Evolutionary conservation across 2,888 invertebrate species (phyloP).

Genomic region (Epinotia nisella): DNA sequence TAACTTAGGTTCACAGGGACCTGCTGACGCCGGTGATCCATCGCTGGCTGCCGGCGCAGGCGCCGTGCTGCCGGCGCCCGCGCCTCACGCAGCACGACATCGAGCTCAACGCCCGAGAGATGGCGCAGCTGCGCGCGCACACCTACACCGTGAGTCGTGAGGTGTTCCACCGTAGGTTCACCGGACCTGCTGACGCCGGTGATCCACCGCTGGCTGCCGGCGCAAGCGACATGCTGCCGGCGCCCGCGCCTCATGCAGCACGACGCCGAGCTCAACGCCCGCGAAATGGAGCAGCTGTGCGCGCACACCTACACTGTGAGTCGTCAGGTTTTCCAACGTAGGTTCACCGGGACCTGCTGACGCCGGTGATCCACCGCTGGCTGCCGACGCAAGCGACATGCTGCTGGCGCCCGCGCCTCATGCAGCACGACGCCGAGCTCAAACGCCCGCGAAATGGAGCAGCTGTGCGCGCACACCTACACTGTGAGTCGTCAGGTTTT

Average conservation of each 20-base stretch:
- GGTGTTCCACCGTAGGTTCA: constrained; percentile 65
- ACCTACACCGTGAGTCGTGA: constrained; percentile 56
- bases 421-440: constrained; percentile 70
- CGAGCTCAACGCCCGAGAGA: constrained; percentile 67
- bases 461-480: constrained; percentile 55
- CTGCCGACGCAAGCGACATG: not conserved
- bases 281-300: constrained; percentile 62
- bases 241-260: constrained; percentile 71
- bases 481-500: constrained; percentile 53
- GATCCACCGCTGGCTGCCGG: constrained; percentile 83
- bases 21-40: constrained; percentile 87
- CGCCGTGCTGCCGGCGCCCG: constrained; percentile 68
- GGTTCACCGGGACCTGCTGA: not conserved
- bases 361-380: not conserved
- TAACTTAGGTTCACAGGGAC: constrained; percentile 83
- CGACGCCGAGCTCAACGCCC: constrained; percentile 69
- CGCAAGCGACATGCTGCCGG: constrained; percentile 67
- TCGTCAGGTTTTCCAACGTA: constrained; percentile 18
- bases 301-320: constrained; percentile 57
- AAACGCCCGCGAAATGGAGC: constrained; percentile 66
- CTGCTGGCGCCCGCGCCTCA: no score
- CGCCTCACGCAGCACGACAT: constrained; percentile 71
- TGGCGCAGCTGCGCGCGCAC: constrained; percentile 58
- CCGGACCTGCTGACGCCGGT: constrained; percentile 86
- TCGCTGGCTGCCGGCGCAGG: constrained; percentile 78